Percentiles rank a stretch among this genome's conserved stretches.
Evolutionary conservation across 2,888 invertebrate genomes (phyloP).

Genomic region (Iselma pallidipennis): DNA sequence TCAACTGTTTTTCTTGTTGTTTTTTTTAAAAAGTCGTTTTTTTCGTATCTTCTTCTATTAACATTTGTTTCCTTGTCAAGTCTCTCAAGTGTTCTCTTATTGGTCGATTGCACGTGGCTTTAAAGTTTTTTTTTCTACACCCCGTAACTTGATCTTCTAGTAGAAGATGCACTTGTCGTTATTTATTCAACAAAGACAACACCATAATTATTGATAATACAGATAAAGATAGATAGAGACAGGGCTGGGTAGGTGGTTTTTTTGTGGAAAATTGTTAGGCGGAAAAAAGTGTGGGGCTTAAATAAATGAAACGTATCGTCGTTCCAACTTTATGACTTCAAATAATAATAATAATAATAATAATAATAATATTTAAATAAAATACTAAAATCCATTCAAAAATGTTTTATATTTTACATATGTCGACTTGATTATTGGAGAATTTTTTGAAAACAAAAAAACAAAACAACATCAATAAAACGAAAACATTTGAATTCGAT

Average conservation of each 20-base stretch:
- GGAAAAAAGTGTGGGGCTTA: too few relatives aligned
- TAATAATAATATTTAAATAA: conserved; percentile 10
- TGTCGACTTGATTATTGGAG: too few relatives aligned
- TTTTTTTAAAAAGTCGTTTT: neutral
- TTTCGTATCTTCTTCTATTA: neutral
- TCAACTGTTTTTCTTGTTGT: neutral
- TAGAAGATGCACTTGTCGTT: conserved; percentile 23
- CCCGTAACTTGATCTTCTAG: conserved; percentile 9
- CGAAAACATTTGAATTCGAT: neutral
- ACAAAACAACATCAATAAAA: neutral
- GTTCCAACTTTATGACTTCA: conserved; percentile 8
- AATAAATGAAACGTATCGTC: conserved; percentile 25
- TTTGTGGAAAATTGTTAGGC: neutral
- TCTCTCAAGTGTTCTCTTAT: conserved; percentile 10
- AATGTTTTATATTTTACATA: conserved; percentile 14
- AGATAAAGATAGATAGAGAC: conserved; percentile 3
- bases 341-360: too few relatives aligned
- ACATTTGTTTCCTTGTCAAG: neutral
- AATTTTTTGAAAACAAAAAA: neutral
- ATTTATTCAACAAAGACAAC: conserved; percentile 9
- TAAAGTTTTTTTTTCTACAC: conserved; percentile 12
- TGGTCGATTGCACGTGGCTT: conserved; percentile 24
- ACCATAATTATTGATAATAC: neutral
- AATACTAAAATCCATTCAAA: neutral
- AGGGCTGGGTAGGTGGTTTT: too few relatives aligned